These are phyloP conservation scores for Drosophila algonquin DNA, from an alignment of 2,888 invertebrate genomes.

Conservation along the genomic window DNA sequence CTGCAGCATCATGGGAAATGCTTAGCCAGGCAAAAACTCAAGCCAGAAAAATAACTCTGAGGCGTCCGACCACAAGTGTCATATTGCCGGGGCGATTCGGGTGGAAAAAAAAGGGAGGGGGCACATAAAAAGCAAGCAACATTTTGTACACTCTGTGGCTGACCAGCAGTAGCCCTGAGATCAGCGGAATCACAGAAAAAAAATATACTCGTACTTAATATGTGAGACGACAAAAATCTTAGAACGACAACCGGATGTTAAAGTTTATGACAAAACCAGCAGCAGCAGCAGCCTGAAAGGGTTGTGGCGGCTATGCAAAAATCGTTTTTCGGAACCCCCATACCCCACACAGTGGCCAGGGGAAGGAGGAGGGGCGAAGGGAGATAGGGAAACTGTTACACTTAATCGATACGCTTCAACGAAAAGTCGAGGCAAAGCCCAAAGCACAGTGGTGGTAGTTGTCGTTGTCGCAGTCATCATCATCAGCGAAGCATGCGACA, in stretches of 20 bases:
- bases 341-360: neutral
- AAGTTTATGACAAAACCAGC: conserved; percentile 61
- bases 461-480: conserved; percentile 79
- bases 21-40: conserved; percentile 64
- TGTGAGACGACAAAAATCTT: conserved; percentile 57
- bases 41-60: conserved; percentile 34
- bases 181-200: conserved; percentile 57
- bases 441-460: conserved; percentile 45
- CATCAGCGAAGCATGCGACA: conserved; percentile 82
- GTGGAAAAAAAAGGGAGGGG: conserved; percentile 12
- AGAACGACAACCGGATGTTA: conserved; percentile 78
- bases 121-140: conserved; percentile 59
- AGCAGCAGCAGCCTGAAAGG: conserved; percentile 25
- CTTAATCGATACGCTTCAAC: conserved; percentile 81
- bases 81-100: conserved; percentile 67
- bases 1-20: conserved; percentile 80
- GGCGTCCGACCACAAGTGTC: conserved; percentile 71
- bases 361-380: conserved; percentile 8
- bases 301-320: conserved; percentile 46
- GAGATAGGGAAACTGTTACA: conserved; percentile 55
- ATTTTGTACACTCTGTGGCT: conserved; percentile 66
- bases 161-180: conserved; percentile 61
- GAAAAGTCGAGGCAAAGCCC: conserved; percentile 71
- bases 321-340: conserved; percentile 46
- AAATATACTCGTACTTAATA: conserved; percentile 17